Conservation (phyloP, 2,113 vertebrate genomes). For the Herpetotheres cachinnans region DNA sequence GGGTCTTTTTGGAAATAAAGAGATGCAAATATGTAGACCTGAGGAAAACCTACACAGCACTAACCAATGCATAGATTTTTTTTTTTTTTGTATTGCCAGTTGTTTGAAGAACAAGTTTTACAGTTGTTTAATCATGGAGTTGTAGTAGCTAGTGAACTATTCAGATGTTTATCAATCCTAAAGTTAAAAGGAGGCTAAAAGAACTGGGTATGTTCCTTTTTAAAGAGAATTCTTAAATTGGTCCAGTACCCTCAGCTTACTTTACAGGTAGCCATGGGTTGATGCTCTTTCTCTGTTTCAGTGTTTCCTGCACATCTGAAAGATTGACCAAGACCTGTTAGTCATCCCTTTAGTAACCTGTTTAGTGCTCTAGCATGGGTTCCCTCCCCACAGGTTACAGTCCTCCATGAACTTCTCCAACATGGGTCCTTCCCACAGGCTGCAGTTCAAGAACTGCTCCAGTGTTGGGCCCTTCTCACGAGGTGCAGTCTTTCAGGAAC, state of each 20-base stretch:
- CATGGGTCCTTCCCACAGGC: no score
- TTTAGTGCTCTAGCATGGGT: not conserved
- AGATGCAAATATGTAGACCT: not conserved
- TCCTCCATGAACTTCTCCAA: no score
- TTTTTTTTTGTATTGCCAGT: not conserved
- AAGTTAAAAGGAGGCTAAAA: not conserved
- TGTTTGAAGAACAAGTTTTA: not conserved
- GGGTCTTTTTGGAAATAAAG: not conserved
- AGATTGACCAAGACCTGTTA: not conserved
- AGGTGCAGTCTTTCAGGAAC: not conserved
- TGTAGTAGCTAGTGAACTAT: not conserved
- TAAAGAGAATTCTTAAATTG: not conserved
- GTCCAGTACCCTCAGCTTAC: not conserved
- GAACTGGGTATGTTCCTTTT: not conserved
- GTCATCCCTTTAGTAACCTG: not conserved
- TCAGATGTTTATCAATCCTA: not conserved
- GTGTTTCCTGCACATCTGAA: not conserved
- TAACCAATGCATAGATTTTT: not conserved
- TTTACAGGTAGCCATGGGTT: not conserved
- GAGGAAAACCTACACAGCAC: not conserved
- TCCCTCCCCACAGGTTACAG: not conserved
- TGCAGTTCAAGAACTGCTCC: not conserved
- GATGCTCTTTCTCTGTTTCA: not conserved
- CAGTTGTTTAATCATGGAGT: not conserved
- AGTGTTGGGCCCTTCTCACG: accelerated